Conservation (phyloP, 2,797 vertebrate genomes). For the Ataeniobius toweri region DNA sequence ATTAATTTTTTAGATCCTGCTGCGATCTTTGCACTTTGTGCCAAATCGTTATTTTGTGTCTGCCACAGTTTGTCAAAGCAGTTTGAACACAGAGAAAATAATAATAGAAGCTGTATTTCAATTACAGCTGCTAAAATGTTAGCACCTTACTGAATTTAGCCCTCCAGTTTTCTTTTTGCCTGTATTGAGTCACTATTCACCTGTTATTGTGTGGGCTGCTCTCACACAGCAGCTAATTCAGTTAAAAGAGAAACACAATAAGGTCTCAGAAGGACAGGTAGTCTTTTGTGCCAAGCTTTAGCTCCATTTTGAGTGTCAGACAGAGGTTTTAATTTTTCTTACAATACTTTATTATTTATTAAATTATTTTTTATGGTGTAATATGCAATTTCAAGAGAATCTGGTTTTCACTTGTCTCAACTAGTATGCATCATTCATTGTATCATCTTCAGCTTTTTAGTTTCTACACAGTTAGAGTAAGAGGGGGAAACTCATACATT, state of each 20-base stretch:
- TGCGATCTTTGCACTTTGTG: conserved; percentile 40
- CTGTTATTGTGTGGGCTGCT: conserved; percentile 16
- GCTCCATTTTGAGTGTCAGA: conserved; percentile 23
- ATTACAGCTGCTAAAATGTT: conserved; percentile 33
- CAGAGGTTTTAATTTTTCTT: conserved; percentile 22
- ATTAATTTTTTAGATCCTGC: conserved; percentile 40
- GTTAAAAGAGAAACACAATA: conserved; percentile 43
- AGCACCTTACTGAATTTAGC: conserved; percentile 1
- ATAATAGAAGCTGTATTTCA: conserved; percentile 35
- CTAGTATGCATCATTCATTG: not conserved
- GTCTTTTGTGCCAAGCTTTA: conserved; percentile 4
- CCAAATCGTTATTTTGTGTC: conserved; percentile 18
- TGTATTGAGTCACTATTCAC: conserved; percentile 20
- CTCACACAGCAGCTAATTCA: conserved; percentile 35
- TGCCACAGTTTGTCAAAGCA: conserved; percentile 21
- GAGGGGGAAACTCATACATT: conserved; percentile 1
- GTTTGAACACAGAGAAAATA: conserved; percentile 41
- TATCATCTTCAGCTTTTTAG: conserved; percentile 13
- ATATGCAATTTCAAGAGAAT: conserved; percentile 11
- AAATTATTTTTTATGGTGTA: conserved; percentile 13
- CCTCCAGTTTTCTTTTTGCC: conserved; percentile 18
- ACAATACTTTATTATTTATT: conserved; percentile 13
- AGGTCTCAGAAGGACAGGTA: conserved; percentile 24
- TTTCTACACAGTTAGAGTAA: not conserved
- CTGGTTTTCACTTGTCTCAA: conserved; percentile 1